Evolutionary conservation across 2,797 vertebrate genomes (phyloP), one percentile per base, ranked within the genome.

Genomic region (Danio aesculapii): DNA sequence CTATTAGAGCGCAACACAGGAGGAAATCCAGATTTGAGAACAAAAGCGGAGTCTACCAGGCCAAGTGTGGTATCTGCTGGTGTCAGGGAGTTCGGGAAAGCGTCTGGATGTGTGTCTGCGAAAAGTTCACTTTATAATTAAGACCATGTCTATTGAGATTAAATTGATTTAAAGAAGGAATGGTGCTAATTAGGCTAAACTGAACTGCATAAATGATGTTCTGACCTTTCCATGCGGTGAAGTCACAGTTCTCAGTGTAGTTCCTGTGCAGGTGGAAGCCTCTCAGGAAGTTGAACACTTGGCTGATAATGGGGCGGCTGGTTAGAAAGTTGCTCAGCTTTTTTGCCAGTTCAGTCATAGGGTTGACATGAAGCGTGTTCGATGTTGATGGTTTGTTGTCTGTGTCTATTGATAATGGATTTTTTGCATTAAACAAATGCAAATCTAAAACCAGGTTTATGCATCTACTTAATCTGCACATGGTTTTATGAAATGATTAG

Each of bases 11-110:
- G 88, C 71, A 97, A 86, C 17, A 93, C 83, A 67, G 96, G 91
- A 0, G 92, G 91, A 84, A 95, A 95, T 0, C 94, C 94, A 8
- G 93, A 91, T 76, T 97, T 97, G 82, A 95, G 93, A 59, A 90
- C 92, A 78, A 95, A 93, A 13, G 95, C 96, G 47, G 94, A 91
- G 44, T 97, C 96, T 63, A 97, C 94, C 77, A 97, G 88, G 58
- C 83, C 86, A 9, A 97, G 88, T 44, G 67, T 90, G 21, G 93
- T 82, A 84, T 90, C 88, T 85, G 90, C 92, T 6, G 95, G 96
- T 0, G 95, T 97, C 84, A 97, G 87, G 39, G 86, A 75, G 77
- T 96, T 97, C 13, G 96, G 95, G 85, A 93, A 93, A 0, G 93
- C 88, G 49, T 97, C 96, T 13, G 87, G 90, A 67, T 96, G 93